Base-by-base conservation (phyloP, 1,140 invertebrate genomes). In the Schlechtendalia chinensis region DNA sequence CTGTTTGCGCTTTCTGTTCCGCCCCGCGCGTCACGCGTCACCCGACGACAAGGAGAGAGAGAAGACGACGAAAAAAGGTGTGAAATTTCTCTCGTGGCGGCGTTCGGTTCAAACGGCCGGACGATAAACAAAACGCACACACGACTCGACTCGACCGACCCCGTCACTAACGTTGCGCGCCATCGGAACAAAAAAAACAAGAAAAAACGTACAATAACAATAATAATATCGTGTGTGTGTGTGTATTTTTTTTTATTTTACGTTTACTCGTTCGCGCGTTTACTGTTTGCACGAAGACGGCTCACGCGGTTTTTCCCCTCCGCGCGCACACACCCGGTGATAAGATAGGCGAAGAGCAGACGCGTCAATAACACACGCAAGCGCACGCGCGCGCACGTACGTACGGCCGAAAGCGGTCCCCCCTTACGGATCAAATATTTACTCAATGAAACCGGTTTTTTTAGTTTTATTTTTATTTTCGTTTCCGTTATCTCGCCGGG, bases 401-500 rank as follows among this genome's bases (percentile, higher is more conserved):
- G 32, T 39, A 47, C 74, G 56, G 56, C n/a, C n/a, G 74, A 77
- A 77, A 77, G 74, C 61, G 56, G 50, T 56, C 54, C 16, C 27
- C 22, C n/a, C n/a, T n/a, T 39, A 39, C n/a, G 47, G 39, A 77
- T 59, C 74, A 58, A 77, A 77, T 77, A 77, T 77, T 77, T 77
- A 59, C 74, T 61, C 56, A 77, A 77, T 17, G 27, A 61, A 77
- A 77, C 56, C 56, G 19, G n/a, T 75, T 75, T 58, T 75, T 75
- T 75, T 39, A 8, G 5, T 74, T 74, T 56, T 74, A n/a, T n/a
- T n/a, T n/a, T n/a, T n/a, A n/a, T n/a, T n/a, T n/a, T n/a, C n/a
- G n/a, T n/a, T n/a, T n/a, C n/a, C n/a, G n/a, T n/a, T n/a, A n/a
- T n/a, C n/a, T n/a, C n/a, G n/a, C n/a, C n/a, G n/a, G n/a, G n/a